Conservation (phyloP, 2,888 invertebrate species). For the Bruchidius siliquastri region DNA sequence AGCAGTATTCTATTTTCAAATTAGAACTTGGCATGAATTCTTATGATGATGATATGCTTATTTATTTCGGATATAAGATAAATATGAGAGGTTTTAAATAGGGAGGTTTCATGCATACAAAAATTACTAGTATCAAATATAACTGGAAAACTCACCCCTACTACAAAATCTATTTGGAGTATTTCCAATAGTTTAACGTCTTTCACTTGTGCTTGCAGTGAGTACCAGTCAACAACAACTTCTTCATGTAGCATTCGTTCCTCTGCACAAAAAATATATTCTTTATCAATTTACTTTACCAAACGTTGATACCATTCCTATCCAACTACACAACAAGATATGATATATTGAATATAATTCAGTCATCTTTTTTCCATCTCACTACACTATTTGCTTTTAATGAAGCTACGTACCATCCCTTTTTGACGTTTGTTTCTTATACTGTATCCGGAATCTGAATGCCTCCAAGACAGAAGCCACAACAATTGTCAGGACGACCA, state of each 20-base stretch:
- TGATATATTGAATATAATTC: too few relatives aligned
- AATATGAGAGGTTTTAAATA: too few relatives aligned
- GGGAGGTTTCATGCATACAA: too few relatives aligned
- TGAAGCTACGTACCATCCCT: conserved; percentile 56
- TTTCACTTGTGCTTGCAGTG: conserved; percentile 55
- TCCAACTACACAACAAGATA: too few relatives aligned
- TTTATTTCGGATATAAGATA: too few relatives aligned
- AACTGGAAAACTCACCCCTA: conserved; percentile 47
- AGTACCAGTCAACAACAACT: conserved; percentile 67
- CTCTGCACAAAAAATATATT: conserved; percentile 49
- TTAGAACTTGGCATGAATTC: too few relatives aligned
- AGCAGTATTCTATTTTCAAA: too few relatives aligned
- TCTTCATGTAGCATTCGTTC: conserved; percentile 72
- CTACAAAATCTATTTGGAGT: conserved; percentile 49
- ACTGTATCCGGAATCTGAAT: conserved; percentile 83
- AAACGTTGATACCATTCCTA: too few relatives aligned
- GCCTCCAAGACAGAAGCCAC: conserved; percentile 86
- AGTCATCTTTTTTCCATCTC: too few relatives aligned
- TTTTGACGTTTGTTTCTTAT: conserved; percentile 75
- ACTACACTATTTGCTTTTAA: background rate
- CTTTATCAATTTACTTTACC: too few relatives aligned
- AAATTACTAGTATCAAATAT: too few relatives aligned
- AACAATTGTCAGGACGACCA: conserved; percentile 87
- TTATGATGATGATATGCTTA: too few relatives aligned
- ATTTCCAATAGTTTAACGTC: conserved; percentile 52